Base-by-base conservation (phyloP, 2,888 invertebrate genomes). In the Parnassius mnemosyne region DNA sequence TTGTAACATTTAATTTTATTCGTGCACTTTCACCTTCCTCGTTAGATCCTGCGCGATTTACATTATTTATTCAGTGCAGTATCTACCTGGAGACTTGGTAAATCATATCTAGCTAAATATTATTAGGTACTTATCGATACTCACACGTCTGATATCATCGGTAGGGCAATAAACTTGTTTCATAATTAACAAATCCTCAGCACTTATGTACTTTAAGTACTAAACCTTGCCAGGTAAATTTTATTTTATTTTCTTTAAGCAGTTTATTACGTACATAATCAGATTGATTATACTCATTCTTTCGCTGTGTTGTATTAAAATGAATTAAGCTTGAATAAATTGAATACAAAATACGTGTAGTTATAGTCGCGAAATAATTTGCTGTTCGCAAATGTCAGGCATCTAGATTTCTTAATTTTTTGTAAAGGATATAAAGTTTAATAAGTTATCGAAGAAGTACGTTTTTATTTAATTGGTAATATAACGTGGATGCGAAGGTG, bases 21-120 rank as follows among this genome's bases (percentile, higher is more conserved):
- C 68, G 77, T 79, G 72, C 83, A 91, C 89, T 91, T 90, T 90
- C 90, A 86, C 89, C 84, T 85, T 83, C 82, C 78, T 74, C 72
- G 77, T 77, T 77, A 73, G 71, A 72, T 76, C 72, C 75, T 76
- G 77, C 74, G 72, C 71, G 69, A 71, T 71, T 71, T 74, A 72
- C 72, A 76, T 82, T 87, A 83, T 83, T 85, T 82, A 87, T 87
- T 84, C 85, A 83, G 74, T 71, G 74, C 80, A 60, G 68, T 73
- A 75, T 75, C 74, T 71, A 76, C 76, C 79, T 73, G 70, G 80
- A 80, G 83, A 84, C 79, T 73, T 69, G 70, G 76, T 75, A 83
- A 79, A 83, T 85, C 80, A 78, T 79, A 84, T 85, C 81, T 80
- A 84, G 83, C 84, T 85, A 79, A 81, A 81, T 84, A 83, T 77